phyloP scores from a whole-genome alignment of 2,888 invertebrate species.

The Baronia brevicornis region DNA sequence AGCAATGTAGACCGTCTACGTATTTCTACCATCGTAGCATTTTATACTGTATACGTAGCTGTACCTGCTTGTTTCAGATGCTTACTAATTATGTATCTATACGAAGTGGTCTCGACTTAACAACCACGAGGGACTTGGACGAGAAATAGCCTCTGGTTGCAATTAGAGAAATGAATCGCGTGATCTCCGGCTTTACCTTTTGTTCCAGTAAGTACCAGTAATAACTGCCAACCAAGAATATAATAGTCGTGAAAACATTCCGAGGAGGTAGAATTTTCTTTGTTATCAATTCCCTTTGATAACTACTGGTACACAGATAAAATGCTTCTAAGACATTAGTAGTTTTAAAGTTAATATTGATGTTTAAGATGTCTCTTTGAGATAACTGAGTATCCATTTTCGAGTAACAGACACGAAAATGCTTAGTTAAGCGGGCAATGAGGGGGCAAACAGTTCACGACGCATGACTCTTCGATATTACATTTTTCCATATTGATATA shows the following conservation, averaged over 20 bases:
- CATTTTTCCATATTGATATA: conserved; percentile 44
- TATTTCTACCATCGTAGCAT: no score
- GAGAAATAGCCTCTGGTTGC: conserved; percentile 37
- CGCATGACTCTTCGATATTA: conserved; percentile 27
- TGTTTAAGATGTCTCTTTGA: conserved; percentile 10
- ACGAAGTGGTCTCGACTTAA: conserved; percentile 24
- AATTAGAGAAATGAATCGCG: conserved; percentile 60
- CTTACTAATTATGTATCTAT: conserved; percentile 15
- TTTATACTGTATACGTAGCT: no score
- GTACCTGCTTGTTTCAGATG: conserved; percentile 11
- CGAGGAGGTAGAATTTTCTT: conserved; percentile 35
- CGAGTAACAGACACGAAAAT: conserved; percentile 11
- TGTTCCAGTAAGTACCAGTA: conserved; percentile 41
- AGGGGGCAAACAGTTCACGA: conserved; percentile 22
- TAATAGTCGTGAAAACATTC: conserved; percentile 40
- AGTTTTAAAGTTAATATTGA: conserved; percentile 21
- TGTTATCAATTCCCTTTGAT: conserved; percentile 31
- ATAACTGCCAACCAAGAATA: conserved; percentile 42
- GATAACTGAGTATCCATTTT: conserved; percentile 16
- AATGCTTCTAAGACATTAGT: conserved; percentile 30
- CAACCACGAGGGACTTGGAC: conserved; percentile 23
- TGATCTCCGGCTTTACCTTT: conserved; percentile 50
- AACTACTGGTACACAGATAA: conserved; percentile 5
- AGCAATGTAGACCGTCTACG: no score
- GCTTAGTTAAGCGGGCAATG: conserved; percentile 20